Conservation (phyloP, 2,888 invertebrate species). For the Epinotia ramella region DNA sequence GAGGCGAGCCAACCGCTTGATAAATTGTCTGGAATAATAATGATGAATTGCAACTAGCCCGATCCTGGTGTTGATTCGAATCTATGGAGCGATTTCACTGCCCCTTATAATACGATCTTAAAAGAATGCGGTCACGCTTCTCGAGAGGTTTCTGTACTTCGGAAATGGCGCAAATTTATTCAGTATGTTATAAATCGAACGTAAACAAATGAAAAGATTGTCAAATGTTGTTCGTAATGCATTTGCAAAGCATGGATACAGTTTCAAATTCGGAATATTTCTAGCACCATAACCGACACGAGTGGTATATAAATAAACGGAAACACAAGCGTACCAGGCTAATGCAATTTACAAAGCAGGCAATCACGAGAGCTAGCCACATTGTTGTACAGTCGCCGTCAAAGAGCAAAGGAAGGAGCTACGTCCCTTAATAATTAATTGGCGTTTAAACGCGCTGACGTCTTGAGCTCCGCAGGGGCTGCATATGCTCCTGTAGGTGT, state of each 20-base stretch:
- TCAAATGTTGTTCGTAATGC: background rate
- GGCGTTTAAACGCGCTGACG: constrained; percentile 82
- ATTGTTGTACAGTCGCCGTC: constrained; percentile 81
- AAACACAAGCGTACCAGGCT: constrained; percentile 62
- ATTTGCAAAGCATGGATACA: background rate
- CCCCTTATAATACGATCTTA: constrained; percentile 49
- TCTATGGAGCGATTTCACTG: constrained; percentile 71
- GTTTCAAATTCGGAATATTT: constrained; percentile 15
- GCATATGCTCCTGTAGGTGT: constrained; percentile 68
- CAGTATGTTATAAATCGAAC: background rate
- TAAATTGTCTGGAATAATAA: constrained; percentile 86
- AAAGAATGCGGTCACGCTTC: constrained; percentile 19
- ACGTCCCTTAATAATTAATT: constrained; percentile 83
- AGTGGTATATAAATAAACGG: constrained; percentile 45
- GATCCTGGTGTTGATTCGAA: constrained; percentile 76
- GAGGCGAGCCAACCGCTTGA: constrained; percentile 84
- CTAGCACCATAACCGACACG: constrained; percentile 10
- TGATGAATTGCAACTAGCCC: constrained; percentile 84
- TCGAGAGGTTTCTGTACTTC: constrained; percentile 6
- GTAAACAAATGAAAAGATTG: background rate
- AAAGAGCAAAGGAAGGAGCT: constrained; percentile 81
- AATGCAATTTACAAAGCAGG: constrained; percentile 81
- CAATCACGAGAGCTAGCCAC: constrained; percentile 79
- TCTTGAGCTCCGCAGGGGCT: constrained; percentile 60
- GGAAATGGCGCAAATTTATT: background rate